A percentile compares a stretch with the other conserved stretches of the same genome.
Evolutionary conservation across 1,140 invertebrate genomes (phyloP).

Genomic region (Brachionus manjavacas): DNA sequence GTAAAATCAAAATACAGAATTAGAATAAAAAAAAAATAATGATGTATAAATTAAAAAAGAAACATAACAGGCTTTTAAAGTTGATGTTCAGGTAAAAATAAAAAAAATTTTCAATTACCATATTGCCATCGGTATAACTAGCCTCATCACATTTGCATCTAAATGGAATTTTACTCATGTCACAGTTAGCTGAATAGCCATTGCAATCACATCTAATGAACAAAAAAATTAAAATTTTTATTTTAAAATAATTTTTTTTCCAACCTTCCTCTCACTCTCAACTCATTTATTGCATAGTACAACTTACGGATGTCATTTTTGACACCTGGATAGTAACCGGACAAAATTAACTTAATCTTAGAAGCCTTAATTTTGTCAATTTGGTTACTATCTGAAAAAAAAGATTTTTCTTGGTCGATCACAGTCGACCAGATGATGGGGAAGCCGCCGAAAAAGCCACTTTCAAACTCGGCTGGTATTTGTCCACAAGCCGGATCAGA

Average conservation of each 20-base stretch:
- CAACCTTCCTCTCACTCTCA: slow-evolving; percentile 87
- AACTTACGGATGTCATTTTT: slow-evolving; percentile 28
- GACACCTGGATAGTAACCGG: slow-evolving; percentile 1
- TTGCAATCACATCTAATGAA: slow-evolving; percentile 53
- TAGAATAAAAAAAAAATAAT: no score
- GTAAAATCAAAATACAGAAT: no score
- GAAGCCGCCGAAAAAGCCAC: slow-evolving; percentile 10
- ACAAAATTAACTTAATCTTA: background rate
- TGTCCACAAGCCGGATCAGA: background rate
- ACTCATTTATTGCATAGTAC: slow-evolving; percentile 98
- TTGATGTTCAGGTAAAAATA: no score
- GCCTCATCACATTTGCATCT: slow-evolving; percentile 49
- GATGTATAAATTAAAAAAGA: no score
- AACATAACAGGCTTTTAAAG: no score
- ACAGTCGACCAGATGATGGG: background rate
- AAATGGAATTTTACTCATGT: slow-evolving; percentile 49
- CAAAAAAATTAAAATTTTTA: background rate
- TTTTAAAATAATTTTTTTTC: background rate
- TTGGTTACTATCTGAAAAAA: background rate
- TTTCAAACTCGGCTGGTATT: slow-evolving; percentile 13
- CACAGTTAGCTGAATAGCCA: slow-evolving; percentile 53
- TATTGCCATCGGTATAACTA: slow-evolving; percentile 51
- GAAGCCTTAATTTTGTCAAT: background rate
- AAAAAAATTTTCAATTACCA: slow-evolving; percentile 47
- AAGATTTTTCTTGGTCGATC: background rate